phyloP scores from a whole-genome alignment of 2,888 invertebrate genomes.

The Blastobasis adustella region DNA sequence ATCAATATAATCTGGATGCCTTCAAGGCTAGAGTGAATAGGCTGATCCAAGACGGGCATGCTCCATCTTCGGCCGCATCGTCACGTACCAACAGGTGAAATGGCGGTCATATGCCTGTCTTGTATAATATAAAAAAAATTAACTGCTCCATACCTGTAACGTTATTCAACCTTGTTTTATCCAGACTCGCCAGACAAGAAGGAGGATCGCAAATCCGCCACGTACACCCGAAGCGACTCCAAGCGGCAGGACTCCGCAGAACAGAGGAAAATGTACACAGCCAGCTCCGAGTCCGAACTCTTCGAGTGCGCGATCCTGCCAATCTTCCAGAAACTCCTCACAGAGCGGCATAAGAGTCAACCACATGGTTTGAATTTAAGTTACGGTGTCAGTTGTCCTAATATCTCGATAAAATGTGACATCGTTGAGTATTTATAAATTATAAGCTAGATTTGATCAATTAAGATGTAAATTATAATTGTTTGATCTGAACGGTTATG shows the following conservation, averaged over 20 bases:
- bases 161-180: slow-evolving; percentile 1
- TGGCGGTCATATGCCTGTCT: too few species aligned
- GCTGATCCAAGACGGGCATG: too few species aligned
- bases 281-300: slow-evolving; percentile 88
- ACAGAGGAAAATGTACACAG: slow-evolving; percentile 79
- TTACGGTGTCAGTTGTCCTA: slow-evolving; percentile 91
- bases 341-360: slow-evolving; percentile 84
- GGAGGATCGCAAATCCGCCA: slow-evolving; percentile 68
- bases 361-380: slow-evolving; percentile 80
- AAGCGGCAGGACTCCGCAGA: slow-evolving; percentile 58
- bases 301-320: slow-evolving; percentile 91
- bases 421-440: slow-evolving; percentile 93
- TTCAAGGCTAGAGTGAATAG: too few species aligned
- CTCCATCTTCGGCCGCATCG: too few species aligned
- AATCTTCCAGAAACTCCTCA: slow-evolving; percentile 93
- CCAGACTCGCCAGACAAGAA: slow-evolving; percentile 54
- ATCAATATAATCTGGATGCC: too few species aligned
- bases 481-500: too few species aligned
- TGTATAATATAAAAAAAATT: too few species aligned
- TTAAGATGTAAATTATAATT: too few species aligned
- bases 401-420: slow-evolving; percentile 96
- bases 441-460: too few species aligned
- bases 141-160: too few species aligned
- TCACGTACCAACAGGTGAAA: too few species aligned
- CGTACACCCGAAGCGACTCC: slow-evolving; percentile 59